Percentiles rank a stretch among this genome's conserved stretches.
Evolutionary conservation across 2,113 vertebrate species (phyloP).

Genomic region (Rhagologus leucostigma): DNA sequence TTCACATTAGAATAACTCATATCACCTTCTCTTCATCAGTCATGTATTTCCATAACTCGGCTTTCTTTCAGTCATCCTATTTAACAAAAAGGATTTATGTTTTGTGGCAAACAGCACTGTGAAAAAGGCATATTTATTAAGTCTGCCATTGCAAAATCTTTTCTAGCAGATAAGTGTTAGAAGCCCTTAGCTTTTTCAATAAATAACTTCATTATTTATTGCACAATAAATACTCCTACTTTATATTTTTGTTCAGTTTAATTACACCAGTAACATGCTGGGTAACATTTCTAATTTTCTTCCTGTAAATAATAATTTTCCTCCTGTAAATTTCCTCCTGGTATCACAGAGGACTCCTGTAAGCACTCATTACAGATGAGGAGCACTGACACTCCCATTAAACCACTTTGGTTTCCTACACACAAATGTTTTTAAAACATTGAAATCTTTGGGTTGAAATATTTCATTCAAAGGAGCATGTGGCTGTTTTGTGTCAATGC

Average conservation of each 20-base stretch:
- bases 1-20: not conserved
- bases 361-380: not conserved
- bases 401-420: not conserved
- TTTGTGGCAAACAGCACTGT: not conserved
- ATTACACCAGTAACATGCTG: not conserved
- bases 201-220: not conserved
- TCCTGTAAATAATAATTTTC: conserved; percentile 8
- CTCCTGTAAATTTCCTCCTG: not conserved
- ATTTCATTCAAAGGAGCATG: not conserved
- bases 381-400: not conserved
- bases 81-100: conserved; percentile 1
- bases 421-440: not conserved
- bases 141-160: not conserved
- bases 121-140: not conserved
- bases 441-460: not conserved
- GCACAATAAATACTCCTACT: not conserved
- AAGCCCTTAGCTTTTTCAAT: not conserved
- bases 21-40: not conserved
- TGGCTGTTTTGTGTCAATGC: not conserved
- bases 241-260: not conserved
- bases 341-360: not conserved
- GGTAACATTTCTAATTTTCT: not conserved
- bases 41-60: not conserved
- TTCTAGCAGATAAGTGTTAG: not conserved
- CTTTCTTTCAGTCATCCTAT: not conserved